Percentiles rank a stretch among this genome's conserved stretches.
These are phyloP conservation scores for Meloidogyne floridensis DNA, from an alignment of 1,140 invertebrate species.

Conservation along the genomic window DNA sequence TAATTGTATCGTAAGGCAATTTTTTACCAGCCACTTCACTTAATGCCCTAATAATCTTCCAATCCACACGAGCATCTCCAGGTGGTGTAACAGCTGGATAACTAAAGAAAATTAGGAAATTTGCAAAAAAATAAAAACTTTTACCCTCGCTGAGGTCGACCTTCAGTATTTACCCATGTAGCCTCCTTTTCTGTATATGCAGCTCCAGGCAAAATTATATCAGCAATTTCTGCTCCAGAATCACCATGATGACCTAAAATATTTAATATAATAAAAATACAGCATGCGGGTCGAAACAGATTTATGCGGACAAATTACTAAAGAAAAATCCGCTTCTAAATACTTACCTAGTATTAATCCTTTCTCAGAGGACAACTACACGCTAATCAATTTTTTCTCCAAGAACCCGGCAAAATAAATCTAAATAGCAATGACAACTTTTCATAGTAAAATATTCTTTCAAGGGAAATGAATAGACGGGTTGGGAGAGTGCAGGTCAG, in stretches of 20 bases:
- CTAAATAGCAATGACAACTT: no score
- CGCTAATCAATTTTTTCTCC: no score
- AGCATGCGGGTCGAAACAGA: no score
- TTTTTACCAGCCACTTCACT: conserved; percentile 79
- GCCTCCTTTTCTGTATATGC: conserved; percentile 97
- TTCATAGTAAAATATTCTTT: no score
- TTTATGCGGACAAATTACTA: no score
- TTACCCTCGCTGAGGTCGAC: conserved; percentile 81
- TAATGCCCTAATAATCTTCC: conserved; percentile 93
- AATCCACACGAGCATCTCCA: conserved; percentile 89
- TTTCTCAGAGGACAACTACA: no score
- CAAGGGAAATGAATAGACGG: no score
- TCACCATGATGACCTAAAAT: conserved; percentile 84
- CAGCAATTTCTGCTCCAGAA: conserved; percentile 85
- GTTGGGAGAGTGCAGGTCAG: no score
- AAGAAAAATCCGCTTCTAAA: no score
- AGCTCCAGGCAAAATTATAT: conserved; percentile 90
- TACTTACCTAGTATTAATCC: no score
- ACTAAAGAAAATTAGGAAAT: conserved; percentile 59
- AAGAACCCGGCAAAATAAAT: no score
- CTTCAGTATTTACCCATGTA: conserved; percentile 96
- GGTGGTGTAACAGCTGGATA: conserved; percentile 84
- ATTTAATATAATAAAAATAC: conserved; percentile 46
- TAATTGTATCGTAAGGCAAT: conserved; percentile 85
- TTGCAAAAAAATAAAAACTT: conserved; percentile 64